phyloP scores from a whole-genome alignment of 2,113 vertebrate species.

The Percopsis transmontana region DNA sequence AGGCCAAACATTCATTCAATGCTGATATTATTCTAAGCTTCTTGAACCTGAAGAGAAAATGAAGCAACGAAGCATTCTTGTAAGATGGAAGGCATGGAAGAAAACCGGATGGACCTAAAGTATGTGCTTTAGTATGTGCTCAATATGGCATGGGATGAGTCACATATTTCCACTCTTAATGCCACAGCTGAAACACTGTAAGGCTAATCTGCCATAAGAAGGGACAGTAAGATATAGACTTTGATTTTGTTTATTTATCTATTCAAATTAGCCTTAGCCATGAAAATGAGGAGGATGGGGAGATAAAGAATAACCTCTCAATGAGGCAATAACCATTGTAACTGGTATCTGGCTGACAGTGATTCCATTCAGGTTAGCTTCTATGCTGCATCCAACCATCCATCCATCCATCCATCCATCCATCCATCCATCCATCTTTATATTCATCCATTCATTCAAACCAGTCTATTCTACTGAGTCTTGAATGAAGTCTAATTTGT shows the following conservation, averaged over 20 bases:
- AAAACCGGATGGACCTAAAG: constrained; percentile 25
- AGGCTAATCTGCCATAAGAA: constrained; percentile 2
- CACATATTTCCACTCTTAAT: constrained; percentile 12
- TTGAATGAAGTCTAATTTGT: no score
- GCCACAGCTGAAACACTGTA: constrained; percentile 4
- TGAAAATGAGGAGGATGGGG: not conserved
- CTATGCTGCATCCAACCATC: no score
- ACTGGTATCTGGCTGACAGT: not conserved
- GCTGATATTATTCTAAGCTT: not conserved
- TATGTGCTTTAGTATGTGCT: not conserved
- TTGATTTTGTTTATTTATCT: not conserved
- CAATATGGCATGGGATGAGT: constrained; percentile 32
- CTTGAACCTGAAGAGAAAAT: not conserved
- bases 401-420: not conserved
- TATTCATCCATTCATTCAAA: not conserved
- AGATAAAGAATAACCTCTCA: not conserved
- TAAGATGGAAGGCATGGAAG: constrained; percentile 19
- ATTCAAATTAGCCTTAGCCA: not conserved
- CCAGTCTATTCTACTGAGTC: no score
- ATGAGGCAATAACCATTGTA: not conserved
- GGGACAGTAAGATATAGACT: not conserved
- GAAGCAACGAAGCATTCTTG: constrained; percentile 21
- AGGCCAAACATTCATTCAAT: not conserved
- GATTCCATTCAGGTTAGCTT: not conserved
- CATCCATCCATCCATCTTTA: no score